Evolutionary conservation across 2,797 vertebrate genomes (phyloP), one percentile per base, ranked within the genome.

Genomic region (Rousettus madagascariensis): DNA sequence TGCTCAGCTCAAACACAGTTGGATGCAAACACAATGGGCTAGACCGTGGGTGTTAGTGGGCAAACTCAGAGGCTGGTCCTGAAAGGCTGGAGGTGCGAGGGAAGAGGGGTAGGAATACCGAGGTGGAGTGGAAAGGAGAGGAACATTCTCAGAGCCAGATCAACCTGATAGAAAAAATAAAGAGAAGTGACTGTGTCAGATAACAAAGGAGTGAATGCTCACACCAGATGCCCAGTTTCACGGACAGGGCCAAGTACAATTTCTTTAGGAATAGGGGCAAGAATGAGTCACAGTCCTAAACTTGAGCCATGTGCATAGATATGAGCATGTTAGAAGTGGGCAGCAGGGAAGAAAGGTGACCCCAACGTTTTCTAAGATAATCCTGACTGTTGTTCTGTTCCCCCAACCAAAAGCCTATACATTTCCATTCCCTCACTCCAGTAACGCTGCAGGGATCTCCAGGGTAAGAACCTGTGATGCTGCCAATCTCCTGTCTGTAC

Each of bases 1-100:
- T 90, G 95, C 86, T 90, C 90, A 90, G 95, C 86, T 90, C 49
- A 61, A 71, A 90, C 36, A 85, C 51, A 61, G 65, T 49, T 43
- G 41, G 69, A 72, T 17, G 28, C 53, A 88, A 36, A 87, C 59
- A 55, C 53, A 53, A 46, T 51, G 69, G n/a, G 17, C 57, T 22
- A 55, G 86, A 28, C 0, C 2, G 20, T 12, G 68, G n/a, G 17
- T 26, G 38, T 86, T 33, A 51, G 61, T 59, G 63, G 86, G 24
- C 20, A 24, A 63, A 41, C 11, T 46, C 46, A 55, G 74, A 55
- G 77, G 30, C 28, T n/a, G 33, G 6, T 71, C 38, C 2, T 30
- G 57, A 57, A 66, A 49, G 65, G 30, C 17, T 53, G 55, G 17
- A 38, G 15, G 12, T 61, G 41, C 12, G 26, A 55, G 61, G 30